phyloP scores from a whole-genome alignment of 2,888 invertebrate species.

The Ischnura elegans region DNA sequence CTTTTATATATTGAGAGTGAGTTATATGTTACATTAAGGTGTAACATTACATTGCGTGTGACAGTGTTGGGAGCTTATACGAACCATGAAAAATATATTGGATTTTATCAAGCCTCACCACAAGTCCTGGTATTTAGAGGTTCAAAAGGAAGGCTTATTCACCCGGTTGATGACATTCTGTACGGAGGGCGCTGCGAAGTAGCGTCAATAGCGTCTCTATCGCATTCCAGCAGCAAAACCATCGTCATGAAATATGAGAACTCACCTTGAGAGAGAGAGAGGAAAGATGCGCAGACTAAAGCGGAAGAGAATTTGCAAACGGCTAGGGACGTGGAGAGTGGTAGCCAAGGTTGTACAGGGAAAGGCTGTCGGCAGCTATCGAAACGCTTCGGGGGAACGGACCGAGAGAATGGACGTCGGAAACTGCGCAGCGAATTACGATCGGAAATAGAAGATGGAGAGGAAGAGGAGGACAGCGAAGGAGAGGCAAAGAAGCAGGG shows the following conservation, averaged over 20 bases:
- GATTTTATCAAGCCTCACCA: too few relatives aligned
- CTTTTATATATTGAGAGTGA: too few relatives aligned
- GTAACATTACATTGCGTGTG: too few relatives aligned
- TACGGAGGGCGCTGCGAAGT: background rate
- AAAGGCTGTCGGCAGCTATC: background rate
- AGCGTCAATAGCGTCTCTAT: background rate
- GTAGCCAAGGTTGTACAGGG: background rate
- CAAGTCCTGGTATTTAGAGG: too few relatives aligned
- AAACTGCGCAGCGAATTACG: slow-evolving; percentile 34
- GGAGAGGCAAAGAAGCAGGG: background rate
- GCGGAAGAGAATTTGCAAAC: slow-evolving; percentile 17
- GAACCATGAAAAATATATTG: too few relatives aligned
- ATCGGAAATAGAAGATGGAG: background rate
- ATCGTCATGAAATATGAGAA: background rate
- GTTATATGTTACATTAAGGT: too few relatives aligned
- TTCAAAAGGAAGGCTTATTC: too few relatives aligned
- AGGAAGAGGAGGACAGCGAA: background rate
- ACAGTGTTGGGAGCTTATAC: too few relatives aligned
- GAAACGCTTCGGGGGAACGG: background rate
- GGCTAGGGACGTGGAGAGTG: background rate
- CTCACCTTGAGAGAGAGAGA: background rate
- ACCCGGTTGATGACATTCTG: background rate
- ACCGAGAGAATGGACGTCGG: background rate
- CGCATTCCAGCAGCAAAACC: background rate
- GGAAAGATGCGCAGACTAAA: slow-evolving; percentile 15